Evolutionary conservation across 2,888 invertebrate species (phyloP).

Genomic region (Microctonus hyperodae): DNA sequence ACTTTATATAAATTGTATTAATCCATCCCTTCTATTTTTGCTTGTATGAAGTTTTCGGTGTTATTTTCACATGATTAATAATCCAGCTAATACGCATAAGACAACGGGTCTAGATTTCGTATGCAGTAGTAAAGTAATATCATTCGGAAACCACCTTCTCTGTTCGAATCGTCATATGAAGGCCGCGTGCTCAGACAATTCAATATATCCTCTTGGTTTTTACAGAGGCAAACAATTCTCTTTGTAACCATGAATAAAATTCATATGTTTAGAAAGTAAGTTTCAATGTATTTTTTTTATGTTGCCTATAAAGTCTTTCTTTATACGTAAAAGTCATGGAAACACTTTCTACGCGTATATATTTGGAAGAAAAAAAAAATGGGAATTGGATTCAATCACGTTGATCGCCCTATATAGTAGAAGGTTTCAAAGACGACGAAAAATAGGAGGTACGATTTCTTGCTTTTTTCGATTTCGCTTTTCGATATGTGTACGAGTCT

Average conservation of each 20-base stretch:
- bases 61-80: conserved; percentile 32
- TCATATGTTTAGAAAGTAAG: conserved; percentile 14
- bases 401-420: conserved; percentile 20
- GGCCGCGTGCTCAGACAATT: conserved; percentile 21
- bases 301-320: conserved; percentile 5
- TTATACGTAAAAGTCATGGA: neutral
- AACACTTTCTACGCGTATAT: neutral
- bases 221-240: conserved; percentile 7
- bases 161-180: conserved; percentile 18
- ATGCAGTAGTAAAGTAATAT: conserved; percentile 19
- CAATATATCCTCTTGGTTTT: conserved; percentile 22
- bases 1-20: conserved; percentile 46
- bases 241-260: conserved; percentile 17
- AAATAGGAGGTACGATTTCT: conserved; percentile 39
- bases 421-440: conserved; percentile 31
- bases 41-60: conserved; percentile 31
- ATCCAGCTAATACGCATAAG: conserved; percentile 33
- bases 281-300: conserved; percentile 7
- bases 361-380: neutral
- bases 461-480: conserved; percentile 36
- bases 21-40: conserved; percentile 39
- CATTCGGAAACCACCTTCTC: conserved; percentile 20
- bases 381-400: conserved; percentile 36
- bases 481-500: conserved; percentile 27
- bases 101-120: conserved; percentile 11